phyloP scores from a whole-genome alignment of 2,113 vertebrate genomes.

The Laticauda colubrina region DNA sequence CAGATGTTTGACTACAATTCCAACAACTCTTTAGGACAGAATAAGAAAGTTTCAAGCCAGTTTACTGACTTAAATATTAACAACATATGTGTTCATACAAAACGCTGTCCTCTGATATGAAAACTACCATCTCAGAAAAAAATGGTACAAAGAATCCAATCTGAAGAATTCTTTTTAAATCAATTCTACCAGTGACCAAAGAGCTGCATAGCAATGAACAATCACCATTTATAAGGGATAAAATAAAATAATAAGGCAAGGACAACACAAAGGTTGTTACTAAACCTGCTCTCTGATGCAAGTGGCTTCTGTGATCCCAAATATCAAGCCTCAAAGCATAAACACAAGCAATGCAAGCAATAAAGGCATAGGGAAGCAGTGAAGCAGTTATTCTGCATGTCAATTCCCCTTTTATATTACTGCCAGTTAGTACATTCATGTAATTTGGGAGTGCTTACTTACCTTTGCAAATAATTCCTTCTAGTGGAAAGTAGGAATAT shows the following conservation, averaged over 20 bases:
- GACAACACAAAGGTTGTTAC: neutral
- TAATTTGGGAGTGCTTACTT: constrained; percentile 9
- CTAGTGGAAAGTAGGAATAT: constrained; percentile 23
- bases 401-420: neutral
- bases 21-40: neutral
- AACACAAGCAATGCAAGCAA: neutral
- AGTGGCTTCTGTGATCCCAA: neutral
- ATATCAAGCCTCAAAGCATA: neutral
- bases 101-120: neutral
- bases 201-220: neutral
- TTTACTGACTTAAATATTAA: neutral
- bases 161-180: neutral
- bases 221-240: neutral
- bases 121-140: neutral
- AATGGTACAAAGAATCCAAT: neutral
- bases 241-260: neutral
- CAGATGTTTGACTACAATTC: neutral
- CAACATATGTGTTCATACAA: neutral
- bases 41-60: neutral
- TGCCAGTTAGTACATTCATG: neutral
- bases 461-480: constrained; percentile 2
- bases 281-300: neutral
- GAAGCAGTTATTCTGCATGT: neutral
- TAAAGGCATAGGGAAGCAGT: neutral
- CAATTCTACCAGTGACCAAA: neutral